Evolutionary conservation across 2,888 invertebrate species (phyloP), one percentile per base, ranked within the genome.

Genomic region (Aricia artaxerxes): DNA sequence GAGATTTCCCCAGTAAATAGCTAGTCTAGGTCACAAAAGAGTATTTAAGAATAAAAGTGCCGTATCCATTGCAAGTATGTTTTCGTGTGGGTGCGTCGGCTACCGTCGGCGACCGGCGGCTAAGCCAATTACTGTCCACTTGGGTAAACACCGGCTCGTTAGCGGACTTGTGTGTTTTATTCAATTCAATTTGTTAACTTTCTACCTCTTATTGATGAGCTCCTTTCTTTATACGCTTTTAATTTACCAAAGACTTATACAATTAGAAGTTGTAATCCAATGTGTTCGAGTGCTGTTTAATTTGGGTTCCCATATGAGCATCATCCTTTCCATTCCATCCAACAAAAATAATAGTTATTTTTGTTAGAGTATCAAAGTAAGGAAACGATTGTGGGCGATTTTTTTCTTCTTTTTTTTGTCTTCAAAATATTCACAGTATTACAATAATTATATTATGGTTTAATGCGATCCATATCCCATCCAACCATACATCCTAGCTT

Each of bases 71-170:
- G 82, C 82, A 79, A 78, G 80, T 72, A 75, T 83, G 82, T 85
- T 85, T 86, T 84, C 82, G 84, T 85, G 84, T 83, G 82, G 82
- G 83, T 81, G 81, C 83, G 83, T 61, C 61, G 61, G 61, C 61
- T 7, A 61, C 61, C n/a, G 61, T 61, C 61, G 91, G 88, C 91
- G 92, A 92, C 93, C 93, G 91, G 89, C 88, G 91, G 93, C 93
- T 93, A 93, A 94, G 92, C 93, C 94, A 94, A 93, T 94, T 94
- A 94, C 91, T 92, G 93, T 92, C 92, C 93, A 93, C 94, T 94
- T 92, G 91, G 92, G 93, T 91, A 93, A 94, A 94, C 93, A 94
- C 88, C 88, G 91, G 91, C 93, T 94, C 93, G 94, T 94, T 94
- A 94, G 92, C 90, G 91, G 92, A 91, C 92, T 92, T 93, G 93